Evolutionary conservation across 2,113 vertebrate genomes (phyloP).

Genomic region (Pluvialis apricaria): DNA sequence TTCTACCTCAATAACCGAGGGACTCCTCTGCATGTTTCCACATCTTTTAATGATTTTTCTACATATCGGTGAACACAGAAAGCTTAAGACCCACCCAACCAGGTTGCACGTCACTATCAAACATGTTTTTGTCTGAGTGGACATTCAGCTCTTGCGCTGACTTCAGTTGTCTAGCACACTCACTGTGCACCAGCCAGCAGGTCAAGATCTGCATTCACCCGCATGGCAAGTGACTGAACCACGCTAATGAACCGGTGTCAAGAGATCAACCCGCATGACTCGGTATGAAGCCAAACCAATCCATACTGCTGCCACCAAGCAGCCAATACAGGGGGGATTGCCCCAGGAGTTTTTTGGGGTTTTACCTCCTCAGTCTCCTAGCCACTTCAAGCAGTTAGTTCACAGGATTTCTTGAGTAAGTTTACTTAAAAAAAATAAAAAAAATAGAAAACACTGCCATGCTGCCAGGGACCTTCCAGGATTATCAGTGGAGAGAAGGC

Average conservation of each 20-base stretch:
- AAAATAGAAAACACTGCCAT: background rate
- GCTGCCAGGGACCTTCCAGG: background rate
- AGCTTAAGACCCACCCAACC: background rate
- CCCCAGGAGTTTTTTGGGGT: background rate
- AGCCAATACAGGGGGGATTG: background rate
- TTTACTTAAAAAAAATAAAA: background rate
- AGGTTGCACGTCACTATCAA: background rate
- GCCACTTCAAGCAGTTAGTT: background rate
- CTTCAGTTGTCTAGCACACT: background rate
- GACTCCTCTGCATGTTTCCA: background rate
- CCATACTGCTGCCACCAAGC: background rate
- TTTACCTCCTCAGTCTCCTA: background rate
- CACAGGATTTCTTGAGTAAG: background rate
- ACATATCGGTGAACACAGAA: background rate
- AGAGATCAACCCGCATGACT: fast-evolving
- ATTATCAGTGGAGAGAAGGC: background rate
- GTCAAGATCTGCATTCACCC: background rate
- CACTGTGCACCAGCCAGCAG: background rate
- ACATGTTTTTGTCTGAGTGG: background rate
- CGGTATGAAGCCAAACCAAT: background rate
- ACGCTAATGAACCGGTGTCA: background rate
- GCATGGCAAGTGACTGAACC: background rate
- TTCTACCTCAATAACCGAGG: background rate
- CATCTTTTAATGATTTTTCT: background rate
- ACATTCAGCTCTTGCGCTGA: background rate